These are phyloP conservation scores for Epicampocera succincta DNA, from an alignment of 2,888 invertebrate species.

Conservation along the genomic window DNA sequence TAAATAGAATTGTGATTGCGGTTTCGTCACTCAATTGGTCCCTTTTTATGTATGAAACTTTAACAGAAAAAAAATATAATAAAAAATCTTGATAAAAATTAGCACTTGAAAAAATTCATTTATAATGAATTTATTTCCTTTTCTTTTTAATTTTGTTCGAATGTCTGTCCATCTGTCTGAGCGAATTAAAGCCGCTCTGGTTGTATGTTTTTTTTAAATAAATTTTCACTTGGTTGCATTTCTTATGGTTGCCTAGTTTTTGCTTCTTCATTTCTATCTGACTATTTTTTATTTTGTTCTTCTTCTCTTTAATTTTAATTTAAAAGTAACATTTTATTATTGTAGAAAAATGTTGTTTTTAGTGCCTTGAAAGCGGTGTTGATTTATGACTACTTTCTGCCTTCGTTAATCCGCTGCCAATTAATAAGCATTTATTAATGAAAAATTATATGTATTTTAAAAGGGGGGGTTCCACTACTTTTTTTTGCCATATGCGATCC, in stretches of 20 bases:
- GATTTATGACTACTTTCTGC: constrained; percentile 57
- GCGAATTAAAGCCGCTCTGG: constrained; percentile 26
- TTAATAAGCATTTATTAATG: constrained; percentile 54
- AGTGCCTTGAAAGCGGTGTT: constrained; percentile 50
- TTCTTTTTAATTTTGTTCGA: neutral
- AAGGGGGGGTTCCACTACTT: constrained; percentile 8
- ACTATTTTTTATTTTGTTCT: constrained; percentile 11
- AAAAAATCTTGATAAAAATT: constrained; percentile 40
- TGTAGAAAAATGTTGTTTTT: constrained; percentile 28
- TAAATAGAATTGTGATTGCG: constrained; percentile 1
- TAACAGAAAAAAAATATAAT: too few relatives aligned
- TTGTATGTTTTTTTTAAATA: constrained; percentile 20
- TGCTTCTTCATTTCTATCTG: constrained; percentile 42
- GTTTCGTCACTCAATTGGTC: constrained; percentile 15
- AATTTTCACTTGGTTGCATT: constrained; percentile 65
- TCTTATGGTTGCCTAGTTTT: constrained; percentile 63
- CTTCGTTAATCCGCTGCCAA: constrained; percentile 58
- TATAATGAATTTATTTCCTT: constrained; percentile 41
- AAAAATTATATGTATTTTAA: constrained; percentile 2
- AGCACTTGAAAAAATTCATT: constrained; percentile 50
- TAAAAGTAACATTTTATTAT: constrained; percentile 55
- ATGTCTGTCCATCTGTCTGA: constrained; percentile 17
- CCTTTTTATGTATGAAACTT: constrained; percentile 17
- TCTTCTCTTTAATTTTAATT: constrained; percentile 24
- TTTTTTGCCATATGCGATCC: neutral